Percentiles rank a stretch among this genome's conserved stretches.
Conservation (phyloP, 1,140 invertebrate genomes). For the Hypsibius dujardini region DNA sequence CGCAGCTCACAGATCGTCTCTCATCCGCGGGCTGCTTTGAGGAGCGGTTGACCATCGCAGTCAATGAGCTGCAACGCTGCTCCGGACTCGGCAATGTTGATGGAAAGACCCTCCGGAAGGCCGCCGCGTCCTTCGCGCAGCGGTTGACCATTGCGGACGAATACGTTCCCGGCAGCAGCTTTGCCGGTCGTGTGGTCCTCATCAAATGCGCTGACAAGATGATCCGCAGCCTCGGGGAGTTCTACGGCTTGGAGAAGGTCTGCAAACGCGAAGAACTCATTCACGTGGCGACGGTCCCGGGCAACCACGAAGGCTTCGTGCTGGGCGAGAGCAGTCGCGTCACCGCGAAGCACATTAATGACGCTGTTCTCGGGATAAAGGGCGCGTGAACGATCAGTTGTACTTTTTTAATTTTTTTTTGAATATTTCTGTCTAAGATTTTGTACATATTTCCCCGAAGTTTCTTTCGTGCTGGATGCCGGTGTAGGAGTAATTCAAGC, state of each 20-base stretch:
- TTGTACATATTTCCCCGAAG: too few relatives aligned
- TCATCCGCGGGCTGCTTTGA: neutral
- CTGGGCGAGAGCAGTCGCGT: neutral
- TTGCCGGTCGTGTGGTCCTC: neutral
- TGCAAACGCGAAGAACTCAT: neutral
- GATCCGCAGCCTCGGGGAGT: neutral
- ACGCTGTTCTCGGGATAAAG: neutral
- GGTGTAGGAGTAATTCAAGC: too few relatives aligned
- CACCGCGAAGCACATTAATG: neutral
- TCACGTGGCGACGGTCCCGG: neutral
- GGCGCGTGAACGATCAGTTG: too few relatives aligned
- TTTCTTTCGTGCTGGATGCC: too few relatives aligned
- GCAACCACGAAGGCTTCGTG: neutral
- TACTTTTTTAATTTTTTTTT: too few relatives aligned
- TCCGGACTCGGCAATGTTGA: neutral
- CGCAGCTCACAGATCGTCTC: neutral
- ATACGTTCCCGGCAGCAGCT: neutral
- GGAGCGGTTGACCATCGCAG: neutral
- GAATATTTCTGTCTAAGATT: too few relatives aligned
- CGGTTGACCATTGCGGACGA: neutral
- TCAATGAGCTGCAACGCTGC: neutral
- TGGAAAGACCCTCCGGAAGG: neutral
- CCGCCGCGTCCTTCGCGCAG: neutral
- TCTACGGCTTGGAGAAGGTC: neutral
- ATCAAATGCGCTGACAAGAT: constrained; percentile 1